Evolutionary conservation across 2,888 invertebrate genomes (phyloP).

Genomic region (Xestoiulus laeticollis): DNA sequence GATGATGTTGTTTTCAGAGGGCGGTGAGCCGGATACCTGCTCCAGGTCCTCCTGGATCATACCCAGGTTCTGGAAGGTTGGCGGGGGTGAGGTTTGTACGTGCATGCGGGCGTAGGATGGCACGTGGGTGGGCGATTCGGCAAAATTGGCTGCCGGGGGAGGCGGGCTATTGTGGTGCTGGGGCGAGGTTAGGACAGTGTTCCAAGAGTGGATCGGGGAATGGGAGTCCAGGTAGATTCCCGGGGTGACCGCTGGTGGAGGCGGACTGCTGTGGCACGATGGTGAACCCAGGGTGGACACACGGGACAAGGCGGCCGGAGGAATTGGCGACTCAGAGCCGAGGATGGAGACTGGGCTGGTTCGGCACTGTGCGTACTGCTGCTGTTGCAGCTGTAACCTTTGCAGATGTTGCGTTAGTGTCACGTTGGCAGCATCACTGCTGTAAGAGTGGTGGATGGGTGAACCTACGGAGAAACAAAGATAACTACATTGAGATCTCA

Average conservation of each 20-base stretch:
- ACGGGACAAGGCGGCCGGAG: slow-evolving; percentile 46
- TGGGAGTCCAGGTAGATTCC: slow-evolving; percentile 54
- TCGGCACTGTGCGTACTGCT: slow-evolving; percentile 53
- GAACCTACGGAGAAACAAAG: slow-evolving; percentile 67
- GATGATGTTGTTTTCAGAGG: slow-evolving; percentile 47
- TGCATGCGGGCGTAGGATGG: slow-evolving; percentile 53
- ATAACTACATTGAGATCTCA: background rate
- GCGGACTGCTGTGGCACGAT: slow-evolving; percentile 56
- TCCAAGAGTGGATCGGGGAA: slow-evolving; percentile 54
- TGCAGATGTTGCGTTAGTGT: slow-evolving; percentile 66
- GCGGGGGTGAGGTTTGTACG: slow-evolving; percentile 62
- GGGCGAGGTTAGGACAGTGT: slow-evolving; percentile 55
- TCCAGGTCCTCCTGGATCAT: slow-evolving; percentile 64
- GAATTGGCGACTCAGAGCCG: slow-evolving; percentile 59
- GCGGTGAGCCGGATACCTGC: slow-evolving; percentile 53
- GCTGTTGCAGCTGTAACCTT: slow-evolving; percentile 63
- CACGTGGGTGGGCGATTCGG: slow-evolving; percentile 57
- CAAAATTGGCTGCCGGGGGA: slow-evolving; percentile 55
- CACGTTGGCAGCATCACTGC: slow-evolving; percentile 61
- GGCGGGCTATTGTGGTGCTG: slow-evolving; percentile 56
- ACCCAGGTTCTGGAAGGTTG: slow-evolving; percentile 63
- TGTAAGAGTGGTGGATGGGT: slow-evolving; percentile 71
- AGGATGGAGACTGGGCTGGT: slow-evolving; percentile 57
- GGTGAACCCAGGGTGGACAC: slow-evolving; percentile 52
- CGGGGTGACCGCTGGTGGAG: slow-evolving; percentile 55